phyloP scores from a whole-genome alignment of 2,888 invertebrate genomes.

The Horisme vitalbata region DNA sequence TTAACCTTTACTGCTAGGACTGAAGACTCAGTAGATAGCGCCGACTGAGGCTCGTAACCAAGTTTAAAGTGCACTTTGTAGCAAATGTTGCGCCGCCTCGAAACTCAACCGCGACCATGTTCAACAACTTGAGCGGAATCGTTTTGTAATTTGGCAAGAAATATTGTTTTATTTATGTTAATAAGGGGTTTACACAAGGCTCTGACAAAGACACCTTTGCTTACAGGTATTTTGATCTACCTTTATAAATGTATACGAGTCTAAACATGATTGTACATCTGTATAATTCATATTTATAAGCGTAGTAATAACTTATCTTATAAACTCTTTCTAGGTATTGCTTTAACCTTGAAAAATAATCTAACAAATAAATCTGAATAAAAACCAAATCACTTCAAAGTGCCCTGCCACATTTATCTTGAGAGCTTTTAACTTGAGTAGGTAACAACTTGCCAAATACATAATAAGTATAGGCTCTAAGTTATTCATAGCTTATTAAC shows the following conservation, averaged over 20 bases:
- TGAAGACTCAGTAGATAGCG: constrained; percentile 8
- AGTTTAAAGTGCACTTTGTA: constrained; percentile 53
- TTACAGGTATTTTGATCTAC: no score
- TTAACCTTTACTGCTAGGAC: no score
- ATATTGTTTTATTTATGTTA: constrained; percentile 4
- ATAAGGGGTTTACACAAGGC: neutral
- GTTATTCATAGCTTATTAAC: constrained; percentile 11
- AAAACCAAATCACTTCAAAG: constrained; percentile 10
- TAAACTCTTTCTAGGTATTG: no score
- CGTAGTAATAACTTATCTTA: no score
- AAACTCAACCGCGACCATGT: constrained; percentile 17
- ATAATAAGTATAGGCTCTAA: no score
- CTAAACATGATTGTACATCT: no score
- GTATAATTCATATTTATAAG: no score
- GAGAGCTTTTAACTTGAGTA: constrained; percentile 8
- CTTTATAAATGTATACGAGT: no score
- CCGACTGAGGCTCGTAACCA: constrained; percentile 39
- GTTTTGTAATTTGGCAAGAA: constrained; percentile 16
- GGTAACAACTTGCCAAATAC: constrained; percentile 1
- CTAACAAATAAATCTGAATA: neutral
- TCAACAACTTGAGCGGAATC: constrained; percentile 16
- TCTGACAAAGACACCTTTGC: neutral
- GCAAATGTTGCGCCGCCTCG: constrained; percentile 45
- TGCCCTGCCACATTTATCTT: constrained; percentile 6
- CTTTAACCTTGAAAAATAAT: no score